These are phyloP conservation scores for Trissolcus brochymenae DNA, from an alignment of 2,888 invertebrate species.

Conservation along the genomic window DNA sequence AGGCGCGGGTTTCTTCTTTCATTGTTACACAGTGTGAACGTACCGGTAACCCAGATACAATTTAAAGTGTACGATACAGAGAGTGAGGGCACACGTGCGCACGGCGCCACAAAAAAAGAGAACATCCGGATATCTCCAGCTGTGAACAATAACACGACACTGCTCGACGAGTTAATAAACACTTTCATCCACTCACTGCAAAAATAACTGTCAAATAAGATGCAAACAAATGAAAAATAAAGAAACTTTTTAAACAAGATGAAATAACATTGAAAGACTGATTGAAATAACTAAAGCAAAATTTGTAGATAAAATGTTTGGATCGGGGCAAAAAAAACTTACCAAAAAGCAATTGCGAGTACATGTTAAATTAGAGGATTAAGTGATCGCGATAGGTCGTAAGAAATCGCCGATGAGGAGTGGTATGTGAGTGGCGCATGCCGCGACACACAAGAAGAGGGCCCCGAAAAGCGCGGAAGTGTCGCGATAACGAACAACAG, in stretches of 20 bases:
- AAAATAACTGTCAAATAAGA: not conserved
- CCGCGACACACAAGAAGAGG: constrained; percentile 21
- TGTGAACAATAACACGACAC: constrained; percentile 24
- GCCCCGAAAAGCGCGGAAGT: constrained; percentile 56
- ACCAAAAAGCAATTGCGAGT: constrained; percentile 36
- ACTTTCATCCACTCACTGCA: constrained; percentile 1
- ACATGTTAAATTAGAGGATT: constrained; percentile 40
- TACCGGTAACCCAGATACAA: constrained; percentile 57
- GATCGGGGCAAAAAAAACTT: constrained; percentile 4
- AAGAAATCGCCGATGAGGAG: constrained; percentile 33
- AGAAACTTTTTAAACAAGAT: not conserved
- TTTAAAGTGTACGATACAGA: constrained; percentile 25
- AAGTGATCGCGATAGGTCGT: constrained; percentile 59
- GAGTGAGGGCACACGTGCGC: constrained; percentile 31
- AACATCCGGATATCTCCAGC: constrained; percentile 40
- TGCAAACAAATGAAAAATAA: not conserved
- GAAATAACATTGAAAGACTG: not conserved
- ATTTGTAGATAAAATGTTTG: too few relatives aligned
- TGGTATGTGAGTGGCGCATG: constrained; percentile 45
- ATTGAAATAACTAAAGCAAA: not conserved
- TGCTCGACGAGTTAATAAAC: constrained; percentile 4
- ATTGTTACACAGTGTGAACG: constrained; percentile 54
- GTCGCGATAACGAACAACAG: constrained; percentile 52
- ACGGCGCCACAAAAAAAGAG: constrained; percentile 45
- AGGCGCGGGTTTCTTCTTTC: constrained; percentile 39